Evolutionary conservation across 1,140 invertebrate species (phyloP).

Genomic region (Babylonia areolata): DNA sequence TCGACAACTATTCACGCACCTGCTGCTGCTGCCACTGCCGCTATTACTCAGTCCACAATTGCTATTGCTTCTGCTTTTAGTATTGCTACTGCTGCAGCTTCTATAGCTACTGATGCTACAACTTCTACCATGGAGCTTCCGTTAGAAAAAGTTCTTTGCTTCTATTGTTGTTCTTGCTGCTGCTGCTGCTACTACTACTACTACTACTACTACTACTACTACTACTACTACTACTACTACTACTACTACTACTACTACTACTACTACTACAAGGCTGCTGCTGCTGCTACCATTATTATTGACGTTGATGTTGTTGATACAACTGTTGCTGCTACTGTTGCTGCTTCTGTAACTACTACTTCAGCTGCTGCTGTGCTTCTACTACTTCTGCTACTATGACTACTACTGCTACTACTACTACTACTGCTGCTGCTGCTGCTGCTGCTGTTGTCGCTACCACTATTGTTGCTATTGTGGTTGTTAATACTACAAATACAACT

Average conservation of each 20-base stretch:
- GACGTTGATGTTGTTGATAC: neutral
- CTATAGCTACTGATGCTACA: too few species aligned
- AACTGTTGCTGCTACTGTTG: too few species aligned
- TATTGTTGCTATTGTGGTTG: neutral
- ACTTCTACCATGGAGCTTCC: neutral
- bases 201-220: constrained; percentile 40
- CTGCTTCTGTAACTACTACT: neutral
- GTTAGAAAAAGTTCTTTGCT: too few species aligned
- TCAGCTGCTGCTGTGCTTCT: neutral
- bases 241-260: constrained; percentile 40
- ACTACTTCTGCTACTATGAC: too few species aligned
- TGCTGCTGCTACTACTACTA: constrained; percentile 19
- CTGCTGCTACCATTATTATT: neutral
- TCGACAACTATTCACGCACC: neutral
- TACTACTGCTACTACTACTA: too few species aligned
- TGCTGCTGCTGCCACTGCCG: neutral
- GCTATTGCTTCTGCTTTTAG: too few species aligned
- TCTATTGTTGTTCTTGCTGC: neutral
- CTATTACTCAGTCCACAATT: neutral
- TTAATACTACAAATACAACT: too few species aligned
- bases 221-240: constrained; percentile 39
- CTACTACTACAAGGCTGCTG: constrained; percentile 33
- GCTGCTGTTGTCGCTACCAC: neutral
- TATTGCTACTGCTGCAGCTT: too few species aligned
- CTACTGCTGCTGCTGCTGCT: neutral